Percentiles rank a stretch among this genome's conserved stretches.
phyloP scores from a whole-genome alignment of 2,888 invertebrate genomes.

The Perdita meconis region DNA sequence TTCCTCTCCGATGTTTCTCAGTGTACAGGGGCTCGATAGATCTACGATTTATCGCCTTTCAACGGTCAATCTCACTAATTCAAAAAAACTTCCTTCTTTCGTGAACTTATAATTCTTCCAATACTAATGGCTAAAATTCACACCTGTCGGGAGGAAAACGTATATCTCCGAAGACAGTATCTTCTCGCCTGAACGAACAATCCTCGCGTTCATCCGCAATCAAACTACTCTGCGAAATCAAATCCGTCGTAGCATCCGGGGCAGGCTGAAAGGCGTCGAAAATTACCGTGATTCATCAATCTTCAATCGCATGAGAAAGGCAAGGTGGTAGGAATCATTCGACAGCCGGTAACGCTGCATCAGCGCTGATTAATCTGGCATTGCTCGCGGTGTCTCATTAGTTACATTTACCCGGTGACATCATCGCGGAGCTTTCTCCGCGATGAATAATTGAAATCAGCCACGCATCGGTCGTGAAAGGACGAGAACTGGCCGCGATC shows the following conservation, averaged over 20 bases:
- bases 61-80: too few relatives aligned
- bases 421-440: conserved; percentile 38
- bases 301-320: conserved; percentile 26
- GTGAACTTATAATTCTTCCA: too few relatives aligned
- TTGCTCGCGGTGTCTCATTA: conserved; percentile 59
- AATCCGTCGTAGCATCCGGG: neutral
- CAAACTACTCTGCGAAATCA: neutral
- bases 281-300: conserved; percentile 46
- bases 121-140: too few relatives aligned
- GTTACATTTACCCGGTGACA: conserved; percentile 58
- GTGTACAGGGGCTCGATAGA: too few relatives aligned
- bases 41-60: too few relatives aligned
- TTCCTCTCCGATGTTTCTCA: too few relatives aligned
- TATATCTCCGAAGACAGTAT: too few relatives aligned
- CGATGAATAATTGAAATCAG: conserved; percentile 60
- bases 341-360: conserved; percentile 42
- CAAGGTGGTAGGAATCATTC: conserved; percentile 16
- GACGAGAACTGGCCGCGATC: conserved; percentile 18
- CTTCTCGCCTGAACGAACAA: neutral
- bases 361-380: conserved; percentile 50
- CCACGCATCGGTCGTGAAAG: conserved; percentile 35
- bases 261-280: conserved; percentile 6
- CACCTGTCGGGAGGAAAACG: too few relatives aligned
- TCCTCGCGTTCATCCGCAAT: neutral
- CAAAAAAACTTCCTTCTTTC: too few relatives aligned